Conservation (phyloP, 2,113 vertebrate species). For the Chionomys nivalis region DNA sequence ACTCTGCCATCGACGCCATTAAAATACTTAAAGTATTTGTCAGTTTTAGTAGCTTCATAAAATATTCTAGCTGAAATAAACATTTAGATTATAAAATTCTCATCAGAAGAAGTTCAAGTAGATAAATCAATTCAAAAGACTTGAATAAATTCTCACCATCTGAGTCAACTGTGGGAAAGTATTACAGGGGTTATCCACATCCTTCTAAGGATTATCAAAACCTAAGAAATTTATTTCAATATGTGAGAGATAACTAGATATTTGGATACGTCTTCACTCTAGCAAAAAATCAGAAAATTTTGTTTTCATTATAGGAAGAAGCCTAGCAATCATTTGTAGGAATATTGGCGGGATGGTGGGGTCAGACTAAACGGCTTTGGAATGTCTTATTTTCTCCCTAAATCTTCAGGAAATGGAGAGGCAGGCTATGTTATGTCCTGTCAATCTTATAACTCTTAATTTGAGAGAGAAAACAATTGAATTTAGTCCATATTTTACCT, state of each 20-base stretch:
- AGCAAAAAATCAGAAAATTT: constrained; percentile 19
- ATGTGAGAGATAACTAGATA: constrained; percentile 2
- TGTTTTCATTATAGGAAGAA: constrained; percentile 20
- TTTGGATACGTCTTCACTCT: not conserved
- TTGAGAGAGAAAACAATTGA: not conserved
- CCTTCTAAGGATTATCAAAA: constrained; percentile 4
- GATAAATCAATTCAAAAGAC: constrained; percentile 27
- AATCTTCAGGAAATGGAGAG: not conserved
- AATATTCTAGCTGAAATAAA: not conserved
- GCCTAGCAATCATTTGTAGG: not conserved
- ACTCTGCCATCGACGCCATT: not conserved
- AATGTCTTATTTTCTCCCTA: not conserved
- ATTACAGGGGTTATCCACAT: constrained; percentile 23
- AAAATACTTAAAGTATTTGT: constrained; percentile 17
- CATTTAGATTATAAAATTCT: constrained; percentile 24
- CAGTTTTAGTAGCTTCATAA: constrained; percentile 45
- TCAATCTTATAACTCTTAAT: not conserved
- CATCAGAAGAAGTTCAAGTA: constrained; percentile 21
- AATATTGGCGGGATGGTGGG: constrained; percentile 35
- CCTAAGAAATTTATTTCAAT: constrained; percentile 47
- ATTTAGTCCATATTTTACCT: constrained; percentile 31
- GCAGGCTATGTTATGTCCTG: not conserved
- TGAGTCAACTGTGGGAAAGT: not conserved
- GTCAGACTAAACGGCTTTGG: not conserved
- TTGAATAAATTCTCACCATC: constrained; percentile 19